Conservation (phyloP, 2,797 vertebrate species). For the Peromyscus eremicus region DNA sequence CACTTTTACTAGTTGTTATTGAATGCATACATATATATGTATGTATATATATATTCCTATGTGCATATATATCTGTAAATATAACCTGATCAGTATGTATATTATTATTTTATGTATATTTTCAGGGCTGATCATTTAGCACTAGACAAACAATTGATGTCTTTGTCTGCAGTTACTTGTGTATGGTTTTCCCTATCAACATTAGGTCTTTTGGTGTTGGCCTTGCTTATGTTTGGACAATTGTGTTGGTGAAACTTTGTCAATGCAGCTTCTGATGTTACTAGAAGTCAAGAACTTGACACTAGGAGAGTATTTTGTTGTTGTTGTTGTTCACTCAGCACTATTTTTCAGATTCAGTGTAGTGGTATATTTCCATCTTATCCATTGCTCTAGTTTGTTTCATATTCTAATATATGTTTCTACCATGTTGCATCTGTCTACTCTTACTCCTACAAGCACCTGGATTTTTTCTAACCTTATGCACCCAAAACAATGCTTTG, state of each 20-base stretch:
- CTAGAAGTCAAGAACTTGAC: background rate
- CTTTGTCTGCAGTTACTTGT: background rate
- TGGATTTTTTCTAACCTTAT: background rate
- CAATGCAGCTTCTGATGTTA: background rate
- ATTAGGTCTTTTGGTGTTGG: background rate
- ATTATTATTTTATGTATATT: background rate
- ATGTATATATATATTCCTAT: background rate
- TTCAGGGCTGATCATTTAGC: background rate
- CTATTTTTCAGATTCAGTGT: background rate
- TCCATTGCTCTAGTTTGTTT: background rate
- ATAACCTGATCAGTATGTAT: background rate
- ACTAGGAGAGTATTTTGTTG: background rate
- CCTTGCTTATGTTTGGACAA: no score
- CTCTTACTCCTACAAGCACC: no score
- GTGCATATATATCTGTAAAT: background rate
- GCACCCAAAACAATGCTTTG: background rate
- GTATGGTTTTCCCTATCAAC: background rate
- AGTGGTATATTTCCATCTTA: background rate
- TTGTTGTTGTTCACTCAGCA: background rate
- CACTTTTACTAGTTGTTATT: background rate
- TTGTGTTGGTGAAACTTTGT: background rate
- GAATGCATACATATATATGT: background rate
- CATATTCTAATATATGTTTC: background rate
- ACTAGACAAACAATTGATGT: background rate
- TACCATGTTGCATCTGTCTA: background rate